Evolutionary conservation across 2,888 invertebrate genomes (phyloP), one percentile per base, ranked within the genome.

Genomic region (Ochropacha duplaris): DNA sequence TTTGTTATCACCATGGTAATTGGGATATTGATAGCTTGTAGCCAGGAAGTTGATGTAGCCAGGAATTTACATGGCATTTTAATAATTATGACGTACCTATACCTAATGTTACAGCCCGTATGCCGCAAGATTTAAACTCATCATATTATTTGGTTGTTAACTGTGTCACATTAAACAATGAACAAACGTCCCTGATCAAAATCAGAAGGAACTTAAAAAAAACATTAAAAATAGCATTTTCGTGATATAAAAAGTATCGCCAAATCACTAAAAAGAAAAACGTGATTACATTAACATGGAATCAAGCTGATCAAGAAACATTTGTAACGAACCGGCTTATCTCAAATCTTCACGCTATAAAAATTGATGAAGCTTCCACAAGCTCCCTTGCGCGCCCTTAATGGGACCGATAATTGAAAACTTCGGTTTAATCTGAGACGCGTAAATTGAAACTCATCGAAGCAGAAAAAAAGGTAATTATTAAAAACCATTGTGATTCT

Each of bases 401-500:
- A 86, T 83, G 82, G 83, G 73, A 67, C 76, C 84, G 82, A 86
- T 87, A 87, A 87, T 86, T 87, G 87, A 87, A 87, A 87, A 87
- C 85, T 86, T 87, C 76, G 79, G 81, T 83, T 83, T 85, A 84
- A 84, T 83, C 83, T 76, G 74, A 81, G 77, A 79, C 75, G 74
- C 74, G 79, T 83, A 86, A 84, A 87, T 86, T 81, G 86, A 83
- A 86, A 86, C 72, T 69, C 76, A 71, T 65, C 68, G 76, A 66
- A 74, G 76, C 76, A 75, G 76, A 84, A 82, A 74, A n/a, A 80
- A 77, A 78, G 77, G 74, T 78, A 76, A 78, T 81, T 76, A 79
- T 72, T 70, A 70, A 73, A 76, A 78, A 77, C 63, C 66, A 68
- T 62, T 61, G 63, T 59, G 61, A 67, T 56, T 34, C 11, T 57